Base-by-base conservation (phyloP, 2,888 invertebrate genomes). In the Callimorpha dominula region DNA sequence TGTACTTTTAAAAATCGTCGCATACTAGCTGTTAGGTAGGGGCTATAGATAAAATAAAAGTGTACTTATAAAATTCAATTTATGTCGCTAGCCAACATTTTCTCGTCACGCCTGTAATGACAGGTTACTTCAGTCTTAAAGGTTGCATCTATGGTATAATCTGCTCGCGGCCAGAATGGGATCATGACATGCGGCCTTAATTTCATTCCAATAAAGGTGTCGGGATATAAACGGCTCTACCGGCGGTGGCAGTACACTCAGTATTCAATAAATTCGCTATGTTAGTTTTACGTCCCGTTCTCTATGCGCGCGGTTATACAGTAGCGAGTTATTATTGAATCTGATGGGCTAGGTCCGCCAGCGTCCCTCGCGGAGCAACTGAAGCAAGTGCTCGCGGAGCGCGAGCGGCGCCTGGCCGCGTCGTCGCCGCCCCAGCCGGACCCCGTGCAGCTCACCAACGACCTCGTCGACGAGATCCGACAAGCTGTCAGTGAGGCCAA, bases 401-500 rank as follows among this genome's bases (percentile, higher is more conserved):
- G 98, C 84, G 98, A 98, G 94, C 97, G 98, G 90, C 97, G 97
- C 76, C 96, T 97, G 76, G 96, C 96, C 65, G 95, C 96, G 68
- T 74, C 84, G 74, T 74, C 82, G 68, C 81, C 84, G 50, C 82
- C 86, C 63, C 91, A 95, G 87, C 97, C 96, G 83, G 97, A 96
- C 92, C 96, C 97, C 83, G 97, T 97, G 93, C 97, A 96, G 92
- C 97, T 97, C 88, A 97, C 97, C 87, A 97, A 98, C 94, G 97
- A 98, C 90, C 96, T 98, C 83, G 97, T 98, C 82, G 98, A 98
- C 93, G 98, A 98, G 96, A 98, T 98, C 88, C 96, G 98, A 79
- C 98, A 98, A 93, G 98, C 98, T 85, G 98, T 98, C 87, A 98
- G 97, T 93, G 98, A 98, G 95, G 98, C 98, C 82, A 98, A 98